These are phyloP conservation scores for Columbina picui DNA, from an alignment of 2,113 vertebrate genomes.

Conservation along the genomic window DNA sequence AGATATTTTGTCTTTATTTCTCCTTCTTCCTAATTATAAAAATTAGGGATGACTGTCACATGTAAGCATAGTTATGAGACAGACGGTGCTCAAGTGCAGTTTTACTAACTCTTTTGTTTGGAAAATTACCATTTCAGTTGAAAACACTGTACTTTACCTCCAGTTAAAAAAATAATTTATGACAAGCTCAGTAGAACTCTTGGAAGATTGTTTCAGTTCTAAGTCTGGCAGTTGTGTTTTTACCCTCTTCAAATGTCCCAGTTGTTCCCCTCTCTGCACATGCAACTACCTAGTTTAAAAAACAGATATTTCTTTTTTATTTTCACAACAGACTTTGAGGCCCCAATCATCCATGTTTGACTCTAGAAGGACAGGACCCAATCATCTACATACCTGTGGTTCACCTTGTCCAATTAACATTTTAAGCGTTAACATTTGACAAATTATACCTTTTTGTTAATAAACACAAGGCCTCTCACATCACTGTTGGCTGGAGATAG, in stretches of 20 bases:
- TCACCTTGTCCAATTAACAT: not conserved
- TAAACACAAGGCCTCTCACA: not conserved
- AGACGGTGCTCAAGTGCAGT: not conserved
- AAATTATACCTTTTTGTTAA: not conserved
- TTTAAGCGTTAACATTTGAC: not conserved
- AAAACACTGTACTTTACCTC: not conserved
- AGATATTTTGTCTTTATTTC: not conserved
- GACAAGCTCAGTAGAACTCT: not conserved
- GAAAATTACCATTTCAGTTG: not conserved
- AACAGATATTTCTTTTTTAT: not conserved
- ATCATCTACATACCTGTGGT: not conserved
- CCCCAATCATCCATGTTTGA: not conserved
- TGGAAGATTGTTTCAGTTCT: not conserved
- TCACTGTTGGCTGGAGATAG: not conserved
- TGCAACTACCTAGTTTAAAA: not conserved
- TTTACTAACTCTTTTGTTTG: not conserved
- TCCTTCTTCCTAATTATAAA: not conserved
- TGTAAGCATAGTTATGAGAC: not conserved
- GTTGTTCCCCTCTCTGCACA: not conserved
- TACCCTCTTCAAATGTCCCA: not conserved
- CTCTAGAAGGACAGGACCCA: not conserved
- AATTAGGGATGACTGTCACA: not conserved
- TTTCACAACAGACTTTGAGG: not conserved
- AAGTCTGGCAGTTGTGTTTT: not conserved
- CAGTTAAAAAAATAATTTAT: not conserved